Evolutionary conservation across 2,113 vertebrate species (phyloP).

Genomic region (Hassar affinis): DNA sequence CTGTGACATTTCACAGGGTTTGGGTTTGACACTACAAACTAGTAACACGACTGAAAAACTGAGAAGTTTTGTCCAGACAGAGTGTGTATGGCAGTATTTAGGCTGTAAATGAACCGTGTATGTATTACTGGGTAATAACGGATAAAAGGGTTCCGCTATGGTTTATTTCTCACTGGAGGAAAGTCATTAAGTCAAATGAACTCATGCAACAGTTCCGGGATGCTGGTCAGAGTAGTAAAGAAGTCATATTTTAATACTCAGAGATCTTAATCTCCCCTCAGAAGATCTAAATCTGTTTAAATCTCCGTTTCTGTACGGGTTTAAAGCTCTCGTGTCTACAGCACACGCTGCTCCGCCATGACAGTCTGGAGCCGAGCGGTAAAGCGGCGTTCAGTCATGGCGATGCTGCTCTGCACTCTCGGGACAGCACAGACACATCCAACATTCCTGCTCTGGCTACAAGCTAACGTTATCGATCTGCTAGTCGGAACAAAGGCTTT

Average conservation of each 20-base stretch:
- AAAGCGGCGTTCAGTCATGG: not conserved
- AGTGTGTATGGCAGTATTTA: too few relatives aligned
- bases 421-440: not conserved
- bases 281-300: not conserved
- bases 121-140: not conserved
- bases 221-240: not conserved
- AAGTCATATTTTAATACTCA: not conserved
- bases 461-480: conserved; percentile 22
- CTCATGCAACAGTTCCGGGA: not conserved
- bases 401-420: not conserved
- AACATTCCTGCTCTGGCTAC: not conserved
- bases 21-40: not conserved
- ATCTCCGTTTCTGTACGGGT: not conserved
- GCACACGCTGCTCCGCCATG: not conserved
- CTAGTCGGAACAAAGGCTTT: conserved; percentile 45
- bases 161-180: not conserved
- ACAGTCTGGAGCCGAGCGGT: not conserved
- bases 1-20: not conserved
- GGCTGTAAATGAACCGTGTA: not conserved
- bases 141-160: not conserved
- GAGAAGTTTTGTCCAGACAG: too few relatives aligned
- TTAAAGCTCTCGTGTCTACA: not conserved
- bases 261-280: not conserved
- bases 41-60: not conserved
- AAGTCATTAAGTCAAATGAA: not conserved